Conservation (phyloP, 2,113 vertebrate genomes). For the Tachuris rubrigastra region DNA sequence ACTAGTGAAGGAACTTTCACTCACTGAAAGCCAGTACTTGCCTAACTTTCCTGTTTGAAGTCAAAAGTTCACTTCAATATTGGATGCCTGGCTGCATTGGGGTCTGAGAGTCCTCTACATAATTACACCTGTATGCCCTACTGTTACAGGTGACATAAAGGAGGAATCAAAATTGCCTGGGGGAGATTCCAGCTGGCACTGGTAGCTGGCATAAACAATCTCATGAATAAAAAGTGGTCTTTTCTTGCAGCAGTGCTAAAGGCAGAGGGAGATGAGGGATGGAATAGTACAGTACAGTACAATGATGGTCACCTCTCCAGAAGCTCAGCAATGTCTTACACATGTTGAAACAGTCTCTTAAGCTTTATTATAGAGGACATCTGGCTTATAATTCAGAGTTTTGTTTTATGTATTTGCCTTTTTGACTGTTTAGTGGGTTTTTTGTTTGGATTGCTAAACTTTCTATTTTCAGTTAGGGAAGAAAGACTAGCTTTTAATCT, state of each 20-base stretch:
- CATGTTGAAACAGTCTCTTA: neutral
- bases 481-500: neutral
- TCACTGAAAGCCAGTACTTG: neutral
- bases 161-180: neutral
- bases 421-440: neutral
- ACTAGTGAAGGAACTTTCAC: neutral
- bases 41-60: neutral
- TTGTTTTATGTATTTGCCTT: neutral
- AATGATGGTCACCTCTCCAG: neutral
- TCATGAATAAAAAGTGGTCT: neutral
- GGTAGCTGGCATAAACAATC: neutral
- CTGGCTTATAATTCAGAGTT: neutral
- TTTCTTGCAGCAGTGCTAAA: neutral
- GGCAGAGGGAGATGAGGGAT: neutral
- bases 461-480: neutral
- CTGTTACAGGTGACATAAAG: neutral
- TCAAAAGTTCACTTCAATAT: neutral
- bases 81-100: neutral
- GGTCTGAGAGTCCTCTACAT: neutral
- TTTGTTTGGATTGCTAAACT: neutral
- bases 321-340: neutral
- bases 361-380: neutral
- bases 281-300: rapidly evolving
- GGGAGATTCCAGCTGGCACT: neutral
- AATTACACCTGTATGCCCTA: neutral